A percentile compares a stretch with the other conserved stretches of the same genome.
Conservation (phyloP, 2,888 invertebrate species). For the Dynastes tityus region DNA sequence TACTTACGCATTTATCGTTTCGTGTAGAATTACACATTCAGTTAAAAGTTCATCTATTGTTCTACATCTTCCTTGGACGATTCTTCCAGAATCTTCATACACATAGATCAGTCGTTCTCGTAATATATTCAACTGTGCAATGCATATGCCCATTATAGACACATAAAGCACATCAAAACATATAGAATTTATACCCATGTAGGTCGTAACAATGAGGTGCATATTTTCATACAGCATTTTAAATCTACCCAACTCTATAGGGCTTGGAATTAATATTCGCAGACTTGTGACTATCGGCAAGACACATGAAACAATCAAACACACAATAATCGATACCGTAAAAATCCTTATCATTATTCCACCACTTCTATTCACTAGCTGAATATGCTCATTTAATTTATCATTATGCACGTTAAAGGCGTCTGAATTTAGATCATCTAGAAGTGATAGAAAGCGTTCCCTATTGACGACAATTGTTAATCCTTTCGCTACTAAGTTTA, state of each 20-base stretch:
- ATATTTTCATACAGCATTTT: background rate
- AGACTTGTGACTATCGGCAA: background rate
- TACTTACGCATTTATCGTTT: slow-evolving; percentile 8
- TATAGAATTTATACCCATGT: slow-evolving; percentile 12
- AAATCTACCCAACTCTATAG: background rate
- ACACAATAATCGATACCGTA: background rate
- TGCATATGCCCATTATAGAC: slow-evolving; percentile 12
- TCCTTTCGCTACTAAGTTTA: background rate
- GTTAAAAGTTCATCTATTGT: background rate
- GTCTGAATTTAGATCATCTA: background rate
- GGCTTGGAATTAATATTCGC: background rate
- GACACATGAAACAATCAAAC: background rate
- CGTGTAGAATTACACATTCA: background rate
- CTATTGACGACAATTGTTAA: background rate
- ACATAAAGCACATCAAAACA: slow-evolving; percentile 36
- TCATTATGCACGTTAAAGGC: background rate
- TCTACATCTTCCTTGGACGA: background rate
- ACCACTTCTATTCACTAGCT: background rate
- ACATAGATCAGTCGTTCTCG: background rate
- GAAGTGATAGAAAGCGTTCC: background rate
- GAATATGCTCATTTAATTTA: slow-evolving; percentile 19
- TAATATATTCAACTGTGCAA: slow-evolving; percentile 42
- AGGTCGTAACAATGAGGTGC: background rate
- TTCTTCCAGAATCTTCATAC: background rate
- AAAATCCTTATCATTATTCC: background rate